phyloP scores from a whole-genome alignment of 2,797 vertebrate genomes.

The Microctenopoma lineatum region DNA sequence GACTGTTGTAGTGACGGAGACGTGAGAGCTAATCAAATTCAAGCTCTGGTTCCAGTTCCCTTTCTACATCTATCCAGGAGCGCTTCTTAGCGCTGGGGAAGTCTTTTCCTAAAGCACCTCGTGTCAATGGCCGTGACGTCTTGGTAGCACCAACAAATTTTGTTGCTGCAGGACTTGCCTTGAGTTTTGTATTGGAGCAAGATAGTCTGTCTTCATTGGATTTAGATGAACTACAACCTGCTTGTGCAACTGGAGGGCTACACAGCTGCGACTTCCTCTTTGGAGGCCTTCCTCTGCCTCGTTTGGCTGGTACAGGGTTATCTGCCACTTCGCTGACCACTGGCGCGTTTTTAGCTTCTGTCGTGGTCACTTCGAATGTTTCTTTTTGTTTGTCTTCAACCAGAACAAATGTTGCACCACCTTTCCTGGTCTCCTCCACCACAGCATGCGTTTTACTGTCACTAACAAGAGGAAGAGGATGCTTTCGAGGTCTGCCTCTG shows the following conservation, averaged over 20 bases:
- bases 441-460: rapidly evolving
- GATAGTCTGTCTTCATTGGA: not conserved
- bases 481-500: constrained; percentile 54
- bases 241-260: not conserved
- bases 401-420: not conserved
- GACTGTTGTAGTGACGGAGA: not conserved
- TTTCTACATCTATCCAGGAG: constrained; percentile 76
- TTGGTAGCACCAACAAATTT: rapidly evolving
- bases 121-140: constrained; percentile 59
- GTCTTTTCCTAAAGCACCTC: constrained; percentile 74
- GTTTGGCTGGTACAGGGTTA: not conserved
- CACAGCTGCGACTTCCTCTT: not conserved
- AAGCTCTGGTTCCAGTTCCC: constrained; percentile 66
- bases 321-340: rapidly evolving
- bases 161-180: not conserved
- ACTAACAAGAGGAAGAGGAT: rapidly evolving
- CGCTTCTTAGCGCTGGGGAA: constrained; percentile 79
- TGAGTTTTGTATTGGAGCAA: rapidly evolving
- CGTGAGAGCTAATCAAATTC: constrained; percentile 40
- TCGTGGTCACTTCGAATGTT: rapidly evolving
- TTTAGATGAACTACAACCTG: not conserved
- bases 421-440: not conserved
- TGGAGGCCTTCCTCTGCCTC: constrained; percentile 63
- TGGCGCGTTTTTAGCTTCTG: rapidly evolving
- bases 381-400: not conserved